Evolutionary conservation across 2,113 vertebrate genomes (phyloP), one percentile per base, ranked within the genome.

Genomic region (Perca fluviatilis): DNA sequence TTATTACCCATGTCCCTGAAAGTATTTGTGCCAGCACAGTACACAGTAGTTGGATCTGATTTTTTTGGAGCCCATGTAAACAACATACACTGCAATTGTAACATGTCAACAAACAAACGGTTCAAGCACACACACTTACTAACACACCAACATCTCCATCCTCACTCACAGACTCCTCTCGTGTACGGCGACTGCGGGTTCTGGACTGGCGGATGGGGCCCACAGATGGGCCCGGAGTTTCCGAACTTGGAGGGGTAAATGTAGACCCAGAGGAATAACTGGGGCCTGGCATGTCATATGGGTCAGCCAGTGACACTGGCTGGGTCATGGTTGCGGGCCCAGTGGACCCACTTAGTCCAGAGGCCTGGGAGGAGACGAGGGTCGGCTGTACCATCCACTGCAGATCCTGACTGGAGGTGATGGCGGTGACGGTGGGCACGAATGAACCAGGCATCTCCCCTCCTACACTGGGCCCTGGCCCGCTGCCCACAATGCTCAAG

Each of bases 341-440:
- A 79, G 94, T 76, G 88, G 93, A 87, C 54, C 91, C 74, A 47
- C 95, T 95, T 88, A 97, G 97, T 4, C 97, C 97, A 87, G 97
- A 97, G 56, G 98, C 97, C 93, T 98, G 97, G 16, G 98, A 99
- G 72, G 97, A 98, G 92, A 98, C 96, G 79, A 99, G 96, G 47
- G 97, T 98, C 15, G 98, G 97, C 79, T 98, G 98, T 58, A 99
- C 97, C 94, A 99, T 94, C 98, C 98, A 99, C 97, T 99, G 98
- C 92, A 99, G 96, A 90, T 99, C 98, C 93, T 98, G 98, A 92
- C 98, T 99, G 90, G 96, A 97, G 89, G 98, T 98, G 94, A 99
- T 99, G 91, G 98, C 98, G 16, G 98, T 99, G 93, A 99, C 97
- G 65, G 98, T 99, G 89, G 98, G 98, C 83, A 99, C 97, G 50